Evolutionary conservation across 1,140 invertebrate species (phyloP).

Genomic region (Caerostris extrusa): DNA sequence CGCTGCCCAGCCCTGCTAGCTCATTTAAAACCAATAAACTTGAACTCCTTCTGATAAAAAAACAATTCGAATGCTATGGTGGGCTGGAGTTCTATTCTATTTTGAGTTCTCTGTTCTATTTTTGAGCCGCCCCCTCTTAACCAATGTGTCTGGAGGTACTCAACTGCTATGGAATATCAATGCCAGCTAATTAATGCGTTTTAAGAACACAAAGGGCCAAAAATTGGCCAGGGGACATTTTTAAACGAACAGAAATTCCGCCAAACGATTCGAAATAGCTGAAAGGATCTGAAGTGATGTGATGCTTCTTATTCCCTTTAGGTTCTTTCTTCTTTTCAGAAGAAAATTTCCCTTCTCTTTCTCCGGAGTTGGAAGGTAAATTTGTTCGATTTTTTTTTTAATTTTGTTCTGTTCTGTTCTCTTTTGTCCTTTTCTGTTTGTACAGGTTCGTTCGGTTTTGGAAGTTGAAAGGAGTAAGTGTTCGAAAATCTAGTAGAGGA

Average conservation of each 20-base stretch:
- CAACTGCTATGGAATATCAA: conserved; percentile 64
- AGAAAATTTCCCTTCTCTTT: neutral
- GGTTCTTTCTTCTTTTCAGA: conserved; percentile 16
- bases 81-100: no score
- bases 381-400: neutral
- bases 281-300: conserved; percentile 50
- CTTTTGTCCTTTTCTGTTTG: conserved; percentile 13
- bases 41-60: no score
- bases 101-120: no score
- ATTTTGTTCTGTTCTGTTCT: neutral
- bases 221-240: neutral
- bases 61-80: no score
- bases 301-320: conserved; percentile 26
- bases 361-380: no score
- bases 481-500: neutral
- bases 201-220: conserved; percentile 36
- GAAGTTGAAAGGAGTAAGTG: conserved; percentile 20
- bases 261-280: conserved; percentile 23
- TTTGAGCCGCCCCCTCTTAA: neutral
- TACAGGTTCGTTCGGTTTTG: conserved; percentile 36
- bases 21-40: conserved; percentile 68
- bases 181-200: conserved; percentile 61
- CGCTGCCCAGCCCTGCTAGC: neutral
- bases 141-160: neutral
- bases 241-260: conserved; percentile 38